Base-by-base conservation (phyloP, 1,140 invertebrate species). In the Rhyzopertha dominica region DNA sequence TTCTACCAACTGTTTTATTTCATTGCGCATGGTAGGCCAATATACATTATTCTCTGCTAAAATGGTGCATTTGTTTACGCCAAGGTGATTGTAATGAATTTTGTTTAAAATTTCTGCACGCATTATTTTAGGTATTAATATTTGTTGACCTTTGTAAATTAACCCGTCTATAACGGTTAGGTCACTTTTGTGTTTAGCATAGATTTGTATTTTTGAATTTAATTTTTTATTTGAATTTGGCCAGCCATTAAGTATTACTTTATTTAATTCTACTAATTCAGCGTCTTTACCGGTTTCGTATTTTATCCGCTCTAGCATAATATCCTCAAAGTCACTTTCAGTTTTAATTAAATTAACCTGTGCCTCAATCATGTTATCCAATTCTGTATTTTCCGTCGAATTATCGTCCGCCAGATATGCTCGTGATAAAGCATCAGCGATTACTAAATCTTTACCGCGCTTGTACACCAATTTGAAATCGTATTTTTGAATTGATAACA, bases 21-120 rank as follows among this genome's bases (percentile, higher is more conserved):
- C n/a, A n/a, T n/a, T n/a, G n/a, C n/a, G n/a, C n/a, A 73, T 68
- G 13, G 17, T 23, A 18, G 35, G 35, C 31, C 43, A 44, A 28
- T 36, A 37, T 10, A 44, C 12, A 18, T 13, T 8, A 14, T 35
- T 4, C 25, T 26, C 31, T 16, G 70, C 69, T 37, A 58, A 47
- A 25, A 38, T 38, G 43, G 61, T 59, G 37, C 53, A 62, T 49
- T 68, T 68, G 31, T 66, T 65, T 41, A 66, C 57, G 1, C 73
- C 73, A 36, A 72, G 23, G 56, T 77, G 72, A 12, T 57, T 52
- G 43, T 65, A 58, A 55, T 74, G 71, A 28, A 73, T 43, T 23
- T 51, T 44, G 12, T 46, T 53, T 23, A 65, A 43, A 35, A 69
- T 67, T 39, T 61, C 43, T 19, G 32, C 47, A 23, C 58, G 46